These are phyloP conservation scores for Epistrophe eligans DNA, from an alignment of 2,888 invertebrate genomes.

Conservation along the genomic window DNA sequence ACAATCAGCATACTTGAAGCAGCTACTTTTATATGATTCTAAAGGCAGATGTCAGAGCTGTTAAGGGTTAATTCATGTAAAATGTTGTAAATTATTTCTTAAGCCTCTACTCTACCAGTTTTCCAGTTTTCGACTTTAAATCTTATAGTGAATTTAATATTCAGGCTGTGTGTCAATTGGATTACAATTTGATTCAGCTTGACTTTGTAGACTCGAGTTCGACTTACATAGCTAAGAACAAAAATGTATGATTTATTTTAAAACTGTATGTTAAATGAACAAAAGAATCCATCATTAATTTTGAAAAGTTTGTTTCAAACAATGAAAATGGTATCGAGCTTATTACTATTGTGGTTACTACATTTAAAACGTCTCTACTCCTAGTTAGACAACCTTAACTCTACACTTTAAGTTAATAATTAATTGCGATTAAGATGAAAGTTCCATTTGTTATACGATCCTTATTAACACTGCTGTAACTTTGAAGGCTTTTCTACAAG, in stretches of 20 bases:
- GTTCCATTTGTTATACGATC: neutral
- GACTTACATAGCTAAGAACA: no score
- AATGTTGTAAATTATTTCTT: no score
- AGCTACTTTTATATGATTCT: conserved; percentile 8
- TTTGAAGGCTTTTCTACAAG: neutral
- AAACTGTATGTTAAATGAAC: no score
- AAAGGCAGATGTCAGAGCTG: neutral
- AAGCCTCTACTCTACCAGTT: no score
- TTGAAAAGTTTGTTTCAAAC: neutral
- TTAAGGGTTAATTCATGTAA: neutral
- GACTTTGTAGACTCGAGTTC: no score
- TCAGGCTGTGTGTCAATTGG: no score
- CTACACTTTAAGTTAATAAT: neutral
- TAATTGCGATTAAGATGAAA: neutral
- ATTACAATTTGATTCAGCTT: no score
- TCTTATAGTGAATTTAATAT: no score
- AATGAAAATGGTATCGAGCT: neutral
- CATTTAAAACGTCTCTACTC: neutral
- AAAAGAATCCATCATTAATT: no score
- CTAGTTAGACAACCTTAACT: neutral
- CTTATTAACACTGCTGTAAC: neutral
- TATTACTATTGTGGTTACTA: neutral
- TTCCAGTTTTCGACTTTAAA: no score
- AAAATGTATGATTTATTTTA: no score
- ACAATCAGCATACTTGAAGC: conserved; percentile 29